phyloP scores from a whole-genome alignment of 2,888 invertebrate species.

The Nemapogon koenigi region DNA sequence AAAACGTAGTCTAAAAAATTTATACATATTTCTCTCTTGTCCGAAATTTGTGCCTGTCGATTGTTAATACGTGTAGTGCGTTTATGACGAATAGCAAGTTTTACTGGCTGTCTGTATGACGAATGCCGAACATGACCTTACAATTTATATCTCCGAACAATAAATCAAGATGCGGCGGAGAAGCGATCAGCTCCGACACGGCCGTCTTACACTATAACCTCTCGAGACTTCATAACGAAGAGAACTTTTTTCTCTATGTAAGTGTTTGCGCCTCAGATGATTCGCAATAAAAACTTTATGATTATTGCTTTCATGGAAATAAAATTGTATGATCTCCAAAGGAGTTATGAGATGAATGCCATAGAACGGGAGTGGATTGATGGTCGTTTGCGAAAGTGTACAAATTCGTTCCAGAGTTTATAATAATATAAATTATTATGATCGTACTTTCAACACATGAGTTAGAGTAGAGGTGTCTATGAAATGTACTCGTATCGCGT shows the following conservation, averaged over 20 bases:
- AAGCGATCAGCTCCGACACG: constrained; percentile 54
- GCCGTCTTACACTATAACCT: constrained; percentile 41
- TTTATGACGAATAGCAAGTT: constrained; percentile 43
- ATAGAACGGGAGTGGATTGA: constrained; percentile 4
- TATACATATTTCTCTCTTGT: constrained; percentile 3
- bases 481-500: too few species aligned
- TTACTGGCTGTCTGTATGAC: constrained; percentile 44
- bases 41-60: constrained; percentile 29
- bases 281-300: constrained; percentile 58
- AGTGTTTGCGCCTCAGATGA: constrained; percentile 48
- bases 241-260: constrained; percentile 24
- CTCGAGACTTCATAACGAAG: constrained; percentile 21
- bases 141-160: constrained; percentile 41
- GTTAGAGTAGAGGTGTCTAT: too few species aligned
- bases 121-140: constrained; percentile 51
- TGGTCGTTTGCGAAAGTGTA: constrained; percentile 7
- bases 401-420: background rate
- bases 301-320: constrained; percentile 53
- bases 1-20: constrained; percentile 5
- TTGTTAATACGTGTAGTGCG: constrained; percentile 27
- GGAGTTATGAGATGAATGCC: constrained; percentile 5
- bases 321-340: constrained; percentile 44
- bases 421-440: too few species aligned
- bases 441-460: too few species aligned
- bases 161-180: constrained; percentile 48